Percentiles rank a stretch among this genome's conserved stretches.
Conservation (phyloP, 2,888 invertebrate genomes). For the Lochmaea crataegi region DNA sequence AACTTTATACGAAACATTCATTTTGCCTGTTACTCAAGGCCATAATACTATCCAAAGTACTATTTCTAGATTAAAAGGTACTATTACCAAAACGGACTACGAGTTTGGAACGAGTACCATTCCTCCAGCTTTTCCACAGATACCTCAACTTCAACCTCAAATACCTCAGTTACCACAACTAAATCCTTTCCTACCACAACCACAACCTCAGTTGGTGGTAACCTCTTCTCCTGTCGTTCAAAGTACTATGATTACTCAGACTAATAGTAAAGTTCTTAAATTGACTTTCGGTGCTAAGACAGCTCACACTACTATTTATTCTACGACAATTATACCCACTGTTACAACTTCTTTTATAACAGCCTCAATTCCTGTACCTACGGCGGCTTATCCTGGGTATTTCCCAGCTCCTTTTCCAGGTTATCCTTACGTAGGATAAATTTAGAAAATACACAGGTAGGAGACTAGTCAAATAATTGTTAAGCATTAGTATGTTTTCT, state of each 20-base stretch:
- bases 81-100: slow-evolving; percentile 82
- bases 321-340: slow-evolving; percentile 85
- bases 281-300: slow-evolving; percentile 93
- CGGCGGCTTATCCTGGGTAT: slow-evolving; percentile 78
- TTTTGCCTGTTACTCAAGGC: slow-evolving; percentile 82
- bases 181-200: slow-evolving; percentile 69
- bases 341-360: slow-evolving; percentile 86
- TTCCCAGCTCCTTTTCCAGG: slow-evolving; percentile 79
- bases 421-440: slow-evolving; percentile 82
- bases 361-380: slow-evolving; percentile 80
- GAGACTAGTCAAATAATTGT: slow-evolving; percentile 2
- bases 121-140: slow-evolving; percentile 66
- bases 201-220: slow-evolving; percentile 77
- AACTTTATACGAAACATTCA: slow-evolving; percentile 85
- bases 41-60: slow-evolving; percentile 82
- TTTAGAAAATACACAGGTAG: background rate
- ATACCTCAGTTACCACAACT: slow-evolving; percentile 58
- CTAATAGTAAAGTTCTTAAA: slow-evolving; percentile 84
- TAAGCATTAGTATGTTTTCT: background rate
- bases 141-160: slow-evolving; percentile 57
- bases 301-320: slow-evolving; percentile 86
- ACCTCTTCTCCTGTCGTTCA: slow-evolving; percentile 85
- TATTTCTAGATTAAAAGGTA: slow-evolving; percentile 80
- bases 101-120: slow-evolving; percentile 81
- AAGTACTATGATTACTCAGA: slow-evolving; percentile 82